Percentiles rank a stretch among this genome's conserved stretches.
phyloP scores from a whole-genome alignment of 2,797 vertebrate species.

The Melanotaenia boesemani region DNA sequence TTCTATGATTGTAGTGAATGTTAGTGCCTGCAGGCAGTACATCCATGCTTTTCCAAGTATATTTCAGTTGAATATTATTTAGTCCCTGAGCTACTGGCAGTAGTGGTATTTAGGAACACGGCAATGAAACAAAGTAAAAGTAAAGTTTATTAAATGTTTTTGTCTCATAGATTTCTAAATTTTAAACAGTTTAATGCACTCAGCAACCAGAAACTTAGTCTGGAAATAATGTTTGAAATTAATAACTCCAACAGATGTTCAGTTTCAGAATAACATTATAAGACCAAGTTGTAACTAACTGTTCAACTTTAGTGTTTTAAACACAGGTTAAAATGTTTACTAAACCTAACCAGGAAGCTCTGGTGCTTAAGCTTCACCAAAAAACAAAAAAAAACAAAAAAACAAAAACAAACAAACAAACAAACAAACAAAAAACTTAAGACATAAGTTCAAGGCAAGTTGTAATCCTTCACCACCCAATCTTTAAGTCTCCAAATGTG shows the following conservation, averaged over 20 bases:
- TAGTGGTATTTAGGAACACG: neutral
- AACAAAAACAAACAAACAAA: too few relatives aligned
- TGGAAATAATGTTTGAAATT: neutral
- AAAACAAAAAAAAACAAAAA: neutral
- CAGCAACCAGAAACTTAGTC: neutral
- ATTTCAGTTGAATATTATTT: conserved; percentile 9
- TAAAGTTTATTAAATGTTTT: neutral
- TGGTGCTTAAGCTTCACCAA: neutral
- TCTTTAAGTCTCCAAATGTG: neutral
- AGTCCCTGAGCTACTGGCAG: neutral
- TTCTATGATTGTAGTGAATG: conserved; percentile 20
- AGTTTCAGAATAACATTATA: too few relatives aligned
- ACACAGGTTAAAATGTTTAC: neutral
- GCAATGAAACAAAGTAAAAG: neutral
- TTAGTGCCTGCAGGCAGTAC: conserved; percentile 7
- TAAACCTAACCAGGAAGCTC: neutral
- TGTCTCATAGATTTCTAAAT: neutral
- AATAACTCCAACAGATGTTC: too few relatives aligned
- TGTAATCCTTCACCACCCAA: neutral
- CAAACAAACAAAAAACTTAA: too few relatives aligned
- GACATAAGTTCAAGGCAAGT: neutral
- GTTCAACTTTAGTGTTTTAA: too few relatives aligned
- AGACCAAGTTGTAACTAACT: too few relatives aligned
- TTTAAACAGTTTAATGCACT: neutral
- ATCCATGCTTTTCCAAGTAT: conserved; percentile 16